Base-by-base conservation (phyloP, 1,140 invertebrate genomes). In the Caenorhabditis latens region DNA sequence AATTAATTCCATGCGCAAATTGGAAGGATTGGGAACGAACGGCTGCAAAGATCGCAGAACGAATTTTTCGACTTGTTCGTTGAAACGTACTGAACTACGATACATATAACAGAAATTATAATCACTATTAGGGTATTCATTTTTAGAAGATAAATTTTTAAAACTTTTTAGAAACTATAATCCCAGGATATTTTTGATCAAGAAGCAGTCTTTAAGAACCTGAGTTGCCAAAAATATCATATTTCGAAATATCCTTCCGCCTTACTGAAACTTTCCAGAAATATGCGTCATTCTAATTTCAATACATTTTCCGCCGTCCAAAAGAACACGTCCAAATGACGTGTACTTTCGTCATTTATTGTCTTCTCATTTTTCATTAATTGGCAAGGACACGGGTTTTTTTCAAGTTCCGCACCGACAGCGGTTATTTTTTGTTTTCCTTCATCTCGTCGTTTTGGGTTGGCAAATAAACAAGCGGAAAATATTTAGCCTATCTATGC, bases 311-410 rank as follows among this genome's bases (percentile, higher is more conserved):
- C 24, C 50, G 3, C 50, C 50, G 9, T 53, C 16, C 50, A 53
- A 53, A 14, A 14, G 61, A 32, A 11, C 24, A 7, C 19, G 24
- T 32, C 13, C 21, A 53, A 50, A 46, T 79, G 71, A 50, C 71
- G 40, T 71, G n/a, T 13, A 11, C 42, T 16, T 16, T 53, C 50
- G 16, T 3, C 71, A 63, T n/a, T 21, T 79, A 50, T 50, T 50
- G 71, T 50, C 71, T 79, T 21, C 71, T 79, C 71, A 79, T 79
- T 50, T 79, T 79, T 79, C 71, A 79, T 48, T 40, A 79, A 79
- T 79, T 79, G 53, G 71, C 71, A 4, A 7, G 11, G 19, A 13
- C 19, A 46, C 19, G 43, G 9, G 11, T 32, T 46, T 71, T 46
- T 5, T 71, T 19, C 42, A 40, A 65, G 67, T 46, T 48, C 42